A percentile compares a stretch with the other conserved stretches of the same genome.
phyloP scores from a whole-genome alignment of 64 coral and sea anemone genomes.

The Orbicella faveolata region DNA sequence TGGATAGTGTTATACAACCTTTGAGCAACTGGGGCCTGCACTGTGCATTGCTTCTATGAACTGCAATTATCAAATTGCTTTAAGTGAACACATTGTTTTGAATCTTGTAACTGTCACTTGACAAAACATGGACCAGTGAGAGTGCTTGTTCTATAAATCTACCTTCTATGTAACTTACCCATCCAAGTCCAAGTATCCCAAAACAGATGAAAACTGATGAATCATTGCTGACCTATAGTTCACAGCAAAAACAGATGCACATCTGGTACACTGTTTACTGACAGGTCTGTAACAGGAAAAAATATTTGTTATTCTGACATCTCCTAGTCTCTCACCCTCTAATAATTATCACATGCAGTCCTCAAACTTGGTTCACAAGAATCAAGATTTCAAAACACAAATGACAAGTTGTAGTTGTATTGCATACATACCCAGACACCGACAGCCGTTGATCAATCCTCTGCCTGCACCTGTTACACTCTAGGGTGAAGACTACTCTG shows the following conservation, averaged over 20 bases:
- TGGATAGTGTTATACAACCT: no score
- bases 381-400: no score
- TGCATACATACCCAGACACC: conserved; percentile 43
- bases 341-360: no score
- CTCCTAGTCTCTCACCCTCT: no score
- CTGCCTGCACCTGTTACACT: conserved; percentile 78
- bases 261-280: conserved; percentile 57
- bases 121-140: no score
- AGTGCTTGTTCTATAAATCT: background rate
- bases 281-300: conserved; percentile 25
- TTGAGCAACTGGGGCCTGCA: no score
- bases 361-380: no score
- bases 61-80: no score
- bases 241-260: conserved; percentile 60
- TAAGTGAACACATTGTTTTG: no score
- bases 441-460: conserved; percentile 44
- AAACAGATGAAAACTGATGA: conserved; percentile 75
- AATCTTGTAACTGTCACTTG: no score
- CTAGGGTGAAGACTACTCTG: conserved; percentile 68
- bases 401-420: background rate
- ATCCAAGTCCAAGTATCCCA: conserved; percentile 80
- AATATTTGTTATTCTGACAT: background rate
- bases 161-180: conserved; percentile 48
- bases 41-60: no score
- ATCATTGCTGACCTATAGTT: conserved; percentile 72